Conservation (phyloP, 2,797 vertebrate genomes). For the Lates japonicus region DNA sequence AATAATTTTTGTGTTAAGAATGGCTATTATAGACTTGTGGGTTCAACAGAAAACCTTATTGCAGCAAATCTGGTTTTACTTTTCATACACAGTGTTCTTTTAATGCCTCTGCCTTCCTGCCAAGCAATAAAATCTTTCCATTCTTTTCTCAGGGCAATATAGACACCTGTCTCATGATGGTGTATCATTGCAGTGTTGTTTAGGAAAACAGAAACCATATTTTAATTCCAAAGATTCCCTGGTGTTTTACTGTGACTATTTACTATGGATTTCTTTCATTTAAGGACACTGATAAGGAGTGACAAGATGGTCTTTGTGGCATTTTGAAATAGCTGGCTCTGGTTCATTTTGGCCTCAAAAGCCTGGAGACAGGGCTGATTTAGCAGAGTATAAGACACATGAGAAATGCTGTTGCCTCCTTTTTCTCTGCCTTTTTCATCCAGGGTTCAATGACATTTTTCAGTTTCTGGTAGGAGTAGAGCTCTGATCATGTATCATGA, state of each 20-base stretch:
- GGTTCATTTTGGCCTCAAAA: conserved; percentile 44
- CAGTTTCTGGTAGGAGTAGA: conserved; percentile 49
- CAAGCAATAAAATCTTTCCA: conserved; percentile 69
- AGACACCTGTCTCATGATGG: conserved; percentile 63
- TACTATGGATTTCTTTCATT: conserved; percentile 24
- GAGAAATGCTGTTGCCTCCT: conserved; percentile 35
- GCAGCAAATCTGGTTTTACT: conserved; percentile 66
- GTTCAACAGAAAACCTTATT: conserved; percentile 45
- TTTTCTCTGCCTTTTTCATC: conserved; percentile 41
- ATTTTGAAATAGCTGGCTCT: conserved; percentile 56
- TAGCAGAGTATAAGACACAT: conserved; percentile 44
- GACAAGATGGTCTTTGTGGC: conserved; percentile 51
- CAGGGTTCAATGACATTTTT: conserved; percentile 55
- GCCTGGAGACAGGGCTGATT: conserved; percentile 49
- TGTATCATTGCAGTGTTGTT: conserved; percentile 28
- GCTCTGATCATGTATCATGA: conserved; percentile 61
- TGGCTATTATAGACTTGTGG: conserved; percentile 22
- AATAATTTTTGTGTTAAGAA: conserved; percentile 33
- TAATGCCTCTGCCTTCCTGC: conserved; percentile 58
- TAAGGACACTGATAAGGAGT: conserved; percentile 47
- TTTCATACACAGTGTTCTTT: conserved; percentile 50
- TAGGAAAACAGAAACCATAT: conserved; percentile 15
- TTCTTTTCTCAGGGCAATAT: conserved; percentile 23
- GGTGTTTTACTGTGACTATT: conserved; percentile 35
- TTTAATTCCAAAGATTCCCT: conserved; percentile 23